Evolutionary conservation across 2,797 vertebrate genomes (phyloP).

Genomic region (Nannoperca australis): DNA sequence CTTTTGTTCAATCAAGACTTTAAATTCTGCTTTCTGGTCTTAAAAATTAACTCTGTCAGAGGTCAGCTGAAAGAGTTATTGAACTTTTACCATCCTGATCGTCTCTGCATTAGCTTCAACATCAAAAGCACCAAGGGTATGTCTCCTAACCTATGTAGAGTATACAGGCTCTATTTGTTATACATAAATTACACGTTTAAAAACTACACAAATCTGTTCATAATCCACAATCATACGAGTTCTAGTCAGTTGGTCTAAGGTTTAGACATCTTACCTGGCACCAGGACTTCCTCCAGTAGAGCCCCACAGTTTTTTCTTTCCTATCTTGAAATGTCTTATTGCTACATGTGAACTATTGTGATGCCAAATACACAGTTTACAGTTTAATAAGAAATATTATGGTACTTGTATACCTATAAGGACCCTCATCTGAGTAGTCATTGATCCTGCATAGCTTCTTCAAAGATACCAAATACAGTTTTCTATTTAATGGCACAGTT

Average conservation of each 20-base stretch:
- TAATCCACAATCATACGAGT: background rate
- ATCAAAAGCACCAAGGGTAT: background rate
- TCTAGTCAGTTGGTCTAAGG: background rate
- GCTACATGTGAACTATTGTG: background rate
- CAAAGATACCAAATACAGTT: background rate
- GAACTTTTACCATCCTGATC: background rate
- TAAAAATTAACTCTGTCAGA: background rate
- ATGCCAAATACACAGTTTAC: too few species aligned
- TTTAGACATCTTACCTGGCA: background rate
- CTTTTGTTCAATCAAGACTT: slow-evolving; percentile 17
- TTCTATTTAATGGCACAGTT: too few species aligned
- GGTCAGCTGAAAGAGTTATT: background rate
- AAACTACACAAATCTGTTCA: background rate
- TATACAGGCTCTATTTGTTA: background rate
- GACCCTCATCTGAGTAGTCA: background rate
- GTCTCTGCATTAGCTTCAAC: background rate
- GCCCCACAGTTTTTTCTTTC: background rate
- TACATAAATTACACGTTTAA: background rate
- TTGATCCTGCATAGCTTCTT: background rate
- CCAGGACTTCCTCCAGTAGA: background rate
- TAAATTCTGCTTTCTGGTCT: slow-evolving; percentile 25
- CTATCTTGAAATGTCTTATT: background rate
- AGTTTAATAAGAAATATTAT: background rate
- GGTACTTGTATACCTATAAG: background rate
- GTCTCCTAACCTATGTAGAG: background rate